Conservation (phyloP, 2,888 invertebrate genomes). For the Pammene aurita region DNA sequence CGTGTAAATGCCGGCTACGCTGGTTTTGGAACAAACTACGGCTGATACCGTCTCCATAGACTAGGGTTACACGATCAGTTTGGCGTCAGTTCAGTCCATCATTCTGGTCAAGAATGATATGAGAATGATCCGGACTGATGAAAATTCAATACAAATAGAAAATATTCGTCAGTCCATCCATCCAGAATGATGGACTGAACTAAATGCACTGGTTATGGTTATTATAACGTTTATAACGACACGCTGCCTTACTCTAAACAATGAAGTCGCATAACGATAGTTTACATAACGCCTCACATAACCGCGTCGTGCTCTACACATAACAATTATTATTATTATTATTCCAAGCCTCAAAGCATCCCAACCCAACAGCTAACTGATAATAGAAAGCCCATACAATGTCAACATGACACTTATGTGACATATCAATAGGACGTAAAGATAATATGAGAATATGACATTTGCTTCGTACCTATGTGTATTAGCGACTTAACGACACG, state of each 20-base stretch:
- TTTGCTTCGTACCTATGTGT: constrained; percentile 52
- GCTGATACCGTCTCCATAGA: no score
- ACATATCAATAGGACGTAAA: constrained; percentile 66
- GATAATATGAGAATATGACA: constrained; percentile 61
- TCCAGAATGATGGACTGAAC: no score
- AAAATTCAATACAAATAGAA: no score
- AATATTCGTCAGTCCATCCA: no score
- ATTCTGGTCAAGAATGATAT: no score
- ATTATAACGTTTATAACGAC: constrained; percentile 51
- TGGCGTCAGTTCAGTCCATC: no score
- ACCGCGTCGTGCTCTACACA: constrained; percentile 32
- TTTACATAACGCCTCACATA: constrained; percentile 45
- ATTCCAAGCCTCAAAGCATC: constrained; percentile 50
- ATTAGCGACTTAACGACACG: no score
- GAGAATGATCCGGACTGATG: no score
- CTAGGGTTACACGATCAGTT: no score
- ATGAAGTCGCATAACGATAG: constrained; percentile 52
- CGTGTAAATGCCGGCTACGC: no score
- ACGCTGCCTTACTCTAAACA: constrained; percentile 56
- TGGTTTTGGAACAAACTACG: no score
- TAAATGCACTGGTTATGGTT: constrained; percentile 49
- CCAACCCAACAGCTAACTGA: constrained; percentile 56
- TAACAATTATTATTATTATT: constrained; percentile 44
- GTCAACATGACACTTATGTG: constrained; percentile 64
- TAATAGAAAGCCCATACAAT: constrained; percentile 61